A percentile compares a stretch with the other conserved stretches of the same genome.
Conservation (phyloP, 2,113 vertebrate genomes). For the Mandrillus leucophaeus region DNA sequence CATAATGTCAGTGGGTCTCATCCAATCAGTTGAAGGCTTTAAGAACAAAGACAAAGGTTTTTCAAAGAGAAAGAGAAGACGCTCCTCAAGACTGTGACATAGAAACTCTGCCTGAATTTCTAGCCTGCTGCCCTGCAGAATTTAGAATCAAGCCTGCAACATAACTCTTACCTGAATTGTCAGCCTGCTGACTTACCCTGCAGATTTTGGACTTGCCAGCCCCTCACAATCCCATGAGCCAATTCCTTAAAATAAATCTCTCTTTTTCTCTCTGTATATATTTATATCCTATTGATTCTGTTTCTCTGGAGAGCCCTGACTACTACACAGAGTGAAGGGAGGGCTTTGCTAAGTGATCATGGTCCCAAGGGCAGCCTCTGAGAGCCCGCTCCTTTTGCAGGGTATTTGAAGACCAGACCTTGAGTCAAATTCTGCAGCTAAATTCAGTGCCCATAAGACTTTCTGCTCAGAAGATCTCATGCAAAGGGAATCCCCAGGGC, state of each 20-base stretch:
- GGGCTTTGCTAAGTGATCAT: not conserved
- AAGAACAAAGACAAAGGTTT: not conserved
- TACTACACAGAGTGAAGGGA: not conserved
- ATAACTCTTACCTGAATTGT: not conserved
- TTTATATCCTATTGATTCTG: not conserved
- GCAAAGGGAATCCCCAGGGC: not conserved
- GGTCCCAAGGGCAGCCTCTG: not conserved
- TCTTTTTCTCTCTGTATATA: not conserved
- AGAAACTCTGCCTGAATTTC: not conserved
- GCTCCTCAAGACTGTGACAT: not conserved
- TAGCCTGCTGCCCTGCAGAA: not conserved
- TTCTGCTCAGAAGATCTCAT: not conserved
- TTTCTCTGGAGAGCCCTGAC: not conserved
- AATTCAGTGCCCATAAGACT: not conserved
- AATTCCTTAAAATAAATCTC: not conserved
- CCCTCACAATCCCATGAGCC: not conserved
- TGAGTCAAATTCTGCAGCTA: not conserved
- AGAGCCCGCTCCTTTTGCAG: not conserved
- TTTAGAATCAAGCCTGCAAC: not conserved
- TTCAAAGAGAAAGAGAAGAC: not conserved
- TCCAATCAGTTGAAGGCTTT: not conserved
- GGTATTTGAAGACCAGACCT: not conserved
- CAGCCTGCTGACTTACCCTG: not conserved
- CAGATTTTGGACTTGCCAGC: not conserved
- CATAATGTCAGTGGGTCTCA: not conserved